Percentiles rank a stretch among this genome's conserved stretches.
Conservation (phyloP, 2,888 invertebrate species). For the Thereva unica region DNA sequence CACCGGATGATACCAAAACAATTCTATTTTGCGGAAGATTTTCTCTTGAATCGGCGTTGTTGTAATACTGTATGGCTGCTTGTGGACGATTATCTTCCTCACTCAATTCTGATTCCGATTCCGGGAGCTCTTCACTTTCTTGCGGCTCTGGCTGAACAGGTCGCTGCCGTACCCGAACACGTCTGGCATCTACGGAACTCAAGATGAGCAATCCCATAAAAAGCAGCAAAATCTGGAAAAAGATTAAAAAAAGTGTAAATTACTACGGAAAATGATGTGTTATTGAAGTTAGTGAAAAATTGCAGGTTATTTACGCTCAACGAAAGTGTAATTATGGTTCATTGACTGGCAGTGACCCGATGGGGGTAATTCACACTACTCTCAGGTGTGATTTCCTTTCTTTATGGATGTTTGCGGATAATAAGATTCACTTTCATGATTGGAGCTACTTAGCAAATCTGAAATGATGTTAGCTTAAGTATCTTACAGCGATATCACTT, state of each 20-base stretch:
- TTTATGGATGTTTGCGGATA: no score
- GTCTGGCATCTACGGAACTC: slow-evolving; percentile 41
- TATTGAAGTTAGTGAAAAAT: no score
- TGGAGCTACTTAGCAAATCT: no score
- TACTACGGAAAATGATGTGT: slow-evolving; percentile 8
- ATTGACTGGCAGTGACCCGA: no score
- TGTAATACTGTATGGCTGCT: slow-evolving; percentile 54
- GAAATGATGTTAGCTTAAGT: no score
- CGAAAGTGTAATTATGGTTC: no score
- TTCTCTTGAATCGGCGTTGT: slow-evolving; percentile 55
- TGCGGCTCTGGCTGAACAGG: slow-evolving; percentile 35
- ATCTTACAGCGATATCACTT: not conserved
- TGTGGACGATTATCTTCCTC: slow-evolving; percentile 58
- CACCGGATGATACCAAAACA: slow-evolving; percentile 57
- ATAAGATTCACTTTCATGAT: no score
- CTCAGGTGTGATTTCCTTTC: no score
- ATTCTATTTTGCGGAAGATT: slow-evolving; percentile 47
- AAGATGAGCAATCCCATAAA: slow-evolving; percentile 35
- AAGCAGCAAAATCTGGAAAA: slow-evolving; percentile 39
- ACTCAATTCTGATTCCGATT: slow-evolving; percentile 54
- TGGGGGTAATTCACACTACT: no score
- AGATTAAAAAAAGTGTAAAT: slow-evolving; percentile 10
- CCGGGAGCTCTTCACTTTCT: slow-evolving; percentile 45
- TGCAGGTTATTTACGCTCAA: no score
- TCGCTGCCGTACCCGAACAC: slow-evolving; percentile 60